Conservation (phyloP, 2,888 invertebrate species). For the Drosophila fungiperda region DNA sequence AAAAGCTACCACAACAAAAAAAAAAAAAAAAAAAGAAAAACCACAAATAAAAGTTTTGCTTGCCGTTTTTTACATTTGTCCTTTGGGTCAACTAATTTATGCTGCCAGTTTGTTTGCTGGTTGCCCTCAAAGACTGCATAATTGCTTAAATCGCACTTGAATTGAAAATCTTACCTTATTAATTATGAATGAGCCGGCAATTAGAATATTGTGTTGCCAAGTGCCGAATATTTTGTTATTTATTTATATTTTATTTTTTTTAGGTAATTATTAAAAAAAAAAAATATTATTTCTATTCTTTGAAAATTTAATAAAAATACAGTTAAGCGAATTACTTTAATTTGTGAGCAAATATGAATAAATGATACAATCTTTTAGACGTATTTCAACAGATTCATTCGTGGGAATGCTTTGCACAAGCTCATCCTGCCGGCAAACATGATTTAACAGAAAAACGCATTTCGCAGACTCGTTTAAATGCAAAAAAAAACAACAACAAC, state of each 20-base stretch:
- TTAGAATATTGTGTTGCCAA: constrained; percentile 7
- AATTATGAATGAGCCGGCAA: constrained; percentile 34
- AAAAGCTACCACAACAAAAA: constrained; percentile 60
- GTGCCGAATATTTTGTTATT: background rate
- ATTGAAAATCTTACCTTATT: constrained; percentile 19
- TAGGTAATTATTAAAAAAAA: background rate
- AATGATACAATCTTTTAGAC: background rate
- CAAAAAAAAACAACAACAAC: constrained; percentile 18
- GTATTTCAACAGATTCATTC: constrained; percentile 1
- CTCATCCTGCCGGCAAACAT: background rate
- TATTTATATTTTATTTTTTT: background rate
- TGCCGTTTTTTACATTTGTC: constrained; percentile 42
- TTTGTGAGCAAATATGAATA: background rate
- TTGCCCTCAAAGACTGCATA: constrained; percentile 29
- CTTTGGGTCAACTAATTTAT: constrained; percentile 63
- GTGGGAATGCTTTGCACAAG: background rate
- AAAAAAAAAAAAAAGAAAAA: constrained; percentile 1
- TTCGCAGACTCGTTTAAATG: constrained; percentile 19
- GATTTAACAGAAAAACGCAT: constrained; percentile 17
- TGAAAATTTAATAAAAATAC: background rate
- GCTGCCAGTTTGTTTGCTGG: constrained; percentile 47
- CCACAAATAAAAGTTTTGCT: constrained; percentile 47
- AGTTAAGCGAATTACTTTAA: background rate
- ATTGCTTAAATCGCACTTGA: constrained; percentile 39
- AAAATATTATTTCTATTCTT: background rate